A percentile compares a stretch with the other conserved stretches of the same genome.
Evolutionary conservation across 2,797 vertebrate species (phyloP).

Genomic region (Acrossocheilus wenchowensis): DNA sequence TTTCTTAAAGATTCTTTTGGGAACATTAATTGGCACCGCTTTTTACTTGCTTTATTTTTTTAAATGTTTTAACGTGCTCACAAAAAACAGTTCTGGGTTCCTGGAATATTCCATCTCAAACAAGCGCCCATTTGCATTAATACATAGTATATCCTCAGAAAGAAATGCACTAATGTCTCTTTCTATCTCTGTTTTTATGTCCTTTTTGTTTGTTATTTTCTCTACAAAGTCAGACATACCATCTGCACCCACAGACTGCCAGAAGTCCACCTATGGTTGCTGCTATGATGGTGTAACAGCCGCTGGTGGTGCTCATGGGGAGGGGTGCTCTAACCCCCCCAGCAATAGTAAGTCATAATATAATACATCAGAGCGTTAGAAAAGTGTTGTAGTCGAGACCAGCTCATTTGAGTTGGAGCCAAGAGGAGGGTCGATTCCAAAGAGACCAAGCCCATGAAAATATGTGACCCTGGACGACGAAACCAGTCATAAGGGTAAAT

Average conservation of each 20-base stretch:
- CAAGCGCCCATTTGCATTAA: not conserved
- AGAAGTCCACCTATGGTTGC: slow-evolving; percentile 85
- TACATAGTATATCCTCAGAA: not conserved
- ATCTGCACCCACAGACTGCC: slow-evolving; percentile 78
- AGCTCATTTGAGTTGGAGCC: not conserved
- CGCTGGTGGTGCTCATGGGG: slow-evolving; percentile 85
- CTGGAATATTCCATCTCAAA: not conserved
- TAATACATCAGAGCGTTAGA: not conserved
- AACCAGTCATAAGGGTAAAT: not conserved
- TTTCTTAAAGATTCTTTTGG: not conserved
- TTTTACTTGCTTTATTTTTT: not conserved
- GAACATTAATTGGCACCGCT: no score
- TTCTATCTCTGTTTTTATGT: slow-evolving; percentile 10
- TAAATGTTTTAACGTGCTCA: not conserved
- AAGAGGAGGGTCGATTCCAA: not conserved
- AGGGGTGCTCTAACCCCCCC: slow-evolving; percentile 84
- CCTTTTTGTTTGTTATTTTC: slow-evolving; percentile 50
- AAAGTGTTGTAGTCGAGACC: not conserved
- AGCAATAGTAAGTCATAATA: slow-evolving; percentile 78
- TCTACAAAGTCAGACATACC: slow-evolving; percentile 65
- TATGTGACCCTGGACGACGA: not conserved
- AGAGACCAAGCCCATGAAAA: not conserved
- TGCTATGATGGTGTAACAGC: slow-evolving; percentile 86
- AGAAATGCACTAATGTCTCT: not conserved
- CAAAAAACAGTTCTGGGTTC: not conserved